These are phyloP conservation scores for Tetropium fuscum DNA, from an alignment of 2,888 invertebrate genomes.

Conservation along the genomic window DNA sequence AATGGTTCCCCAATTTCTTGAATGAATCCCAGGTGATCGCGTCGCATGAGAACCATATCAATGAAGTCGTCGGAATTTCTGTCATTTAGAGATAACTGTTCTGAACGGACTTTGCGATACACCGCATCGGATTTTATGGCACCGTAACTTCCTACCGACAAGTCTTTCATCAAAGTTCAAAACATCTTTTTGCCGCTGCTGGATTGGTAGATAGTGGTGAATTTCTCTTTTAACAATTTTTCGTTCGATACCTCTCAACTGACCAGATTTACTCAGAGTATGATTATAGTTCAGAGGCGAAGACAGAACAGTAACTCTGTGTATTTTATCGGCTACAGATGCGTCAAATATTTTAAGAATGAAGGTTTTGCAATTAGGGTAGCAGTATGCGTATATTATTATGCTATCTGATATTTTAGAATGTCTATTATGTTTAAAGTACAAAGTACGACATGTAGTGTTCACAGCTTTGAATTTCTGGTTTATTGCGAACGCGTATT, in stretches of 20 bases:
- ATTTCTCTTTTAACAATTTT: not conserved
- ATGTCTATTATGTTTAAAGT: not conserved
- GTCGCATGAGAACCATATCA: not conserved
- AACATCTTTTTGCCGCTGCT: not conserved
- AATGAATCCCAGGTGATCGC: not conserved
- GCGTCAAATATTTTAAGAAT: not conserved
- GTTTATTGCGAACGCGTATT: not conserved
- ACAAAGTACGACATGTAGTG: not conserved
- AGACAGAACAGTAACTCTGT: too few species aligned
- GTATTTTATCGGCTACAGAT: too few species aligned
- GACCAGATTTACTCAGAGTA: not conserved
- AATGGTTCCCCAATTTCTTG: not conserved
- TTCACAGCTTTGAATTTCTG: not conserved
- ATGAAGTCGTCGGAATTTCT: not conserved
- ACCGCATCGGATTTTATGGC: not conserved
- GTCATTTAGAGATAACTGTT: not conserved
- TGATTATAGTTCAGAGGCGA: too few species aligned
- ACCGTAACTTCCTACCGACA: not conserved
- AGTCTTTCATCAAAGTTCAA: not conserved
- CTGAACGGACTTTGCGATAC: not conserved
- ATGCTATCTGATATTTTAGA: not conserved
- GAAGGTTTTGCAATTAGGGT: not conserved
- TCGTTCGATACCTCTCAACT: not conserved
- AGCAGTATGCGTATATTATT: not conserved
- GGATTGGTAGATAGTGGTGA: not conserved